A percentile compares a stretch with the other conserved stretches of the same genome.
Conservation (phyloP, 2,888 invertebrate genomes). For the Resseliella maxima region DNA sequence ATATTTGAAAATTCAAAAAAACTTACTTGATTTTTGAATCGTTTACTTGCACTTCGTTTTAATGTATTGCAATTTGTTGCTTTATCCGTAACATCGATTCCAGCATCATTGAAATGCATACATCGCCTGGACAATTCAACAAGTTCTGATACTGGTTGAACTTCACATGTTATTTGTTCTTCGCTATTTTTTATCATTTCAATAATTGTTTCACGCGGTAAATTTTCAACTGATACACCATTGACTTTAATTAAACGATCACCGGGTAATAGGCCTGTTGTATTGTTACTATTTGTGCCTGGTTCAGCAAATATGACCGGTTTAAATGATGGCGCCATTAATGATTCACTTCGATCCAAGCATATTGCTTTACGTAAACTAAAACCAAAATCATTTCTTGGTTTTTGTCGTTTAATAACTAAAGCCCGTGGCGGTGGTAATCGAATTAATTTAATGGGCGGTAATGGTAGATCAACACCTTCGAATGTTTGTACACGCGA, state of each 20-base stretch:
- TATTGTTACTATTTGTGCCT: slow-evolving; percentile 78
- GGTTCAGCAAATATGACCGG: slow-evolving; percentile 92
- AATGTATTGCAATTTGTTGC: slow-evolving; percentile 77
- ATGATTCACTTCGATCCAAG: slow-evolving; percentile 73
- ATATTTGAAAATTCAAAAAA: background rate
- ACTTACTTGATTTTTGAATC: slow-evolving; percentile 71
- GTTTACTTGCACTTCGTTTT: slow-evolving; percentile 82
- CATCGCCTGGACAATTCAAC: slow-evolving; percentile 88
- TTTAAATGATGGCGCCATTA: slow-evolving; percentile 65
- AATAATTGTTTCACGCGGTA: slow-evolving; percentile 90
- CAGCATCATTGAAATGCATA: slow-evolving; percentile 62
- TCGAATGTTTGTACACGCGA: slow-evolving; percentile 82
- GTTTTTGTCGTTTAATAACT: slow-evolving; percentile 82
- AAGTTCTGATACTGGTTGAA: slow-evolving; percentile 93
- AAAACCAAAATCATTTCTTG: slow-evolving; percentile 93
- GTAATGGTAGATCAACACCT: slow-evolving; percentile 78
- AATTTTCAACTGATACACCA: slow-evolving; percentile 84
- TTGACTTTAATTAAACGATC: slow-evolving; percentile 94
- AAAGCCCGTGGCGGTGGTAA: slow-evolving; percentile 80
- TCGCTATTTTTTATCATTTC: slow-evolving; percentile 91
- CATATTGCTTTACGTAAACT: slow-evolving; percentile 89
- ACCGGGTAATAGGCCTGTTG: slow-evolving; percentile 92
- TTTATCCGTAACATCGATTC: slow-evolving; percentile 58
- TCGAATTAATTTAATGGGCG: slow-evolving; percentile 75
- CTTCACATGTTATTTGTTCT: slow-evolving; percentile 86